Conservation (phyloP, 2,113 vertebrate species). For the Trematocara zebra region DNA sequence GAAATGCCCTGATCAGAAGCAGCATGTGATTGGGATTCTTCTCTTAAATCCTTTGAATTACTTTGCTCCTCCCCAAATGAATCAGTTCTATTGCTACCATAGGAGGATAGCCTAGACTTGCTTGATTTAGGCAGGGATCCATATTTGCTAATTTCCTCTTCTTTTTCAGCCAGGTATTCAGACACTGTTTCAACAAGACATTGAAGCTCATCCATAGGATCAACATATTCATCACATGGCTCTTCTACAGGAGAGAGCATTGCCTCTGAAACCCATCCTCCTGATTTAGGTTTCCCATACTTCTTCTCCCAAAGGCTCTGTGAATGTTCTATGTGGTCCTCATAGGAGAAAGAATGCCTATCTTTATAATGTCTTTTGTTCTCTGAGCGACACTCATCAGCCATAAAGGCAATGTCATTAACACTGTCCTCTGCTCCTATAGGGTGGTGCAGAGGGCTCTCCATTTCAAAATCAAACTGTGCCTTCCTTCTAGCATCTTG, state of each 20-base stretch:
- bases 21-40: slow-evolving; percentile 27
- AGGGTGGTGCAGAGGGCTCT: slow-evolving; percentile 64
- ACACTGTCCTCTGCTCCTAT: slow-evolving; percentile 72
- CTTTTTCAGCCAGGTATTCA: slow-evolving; percentile 95
- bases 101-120: slow-evolving; percentile 66
- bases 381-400: slow-evolving; percentile 37
- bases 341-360: slow-evolving; percentile 25
- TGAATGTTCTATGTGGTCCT: slow-evolving; percentile 43
- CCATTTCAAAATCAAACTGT: slow-evolving; percentile 74
- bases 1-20: slow-evolving; percentile 64
- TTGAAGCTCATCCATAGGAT: slow-evolving; percentile 91
- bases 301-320: slow-evolving; percentile 58
- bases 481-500: slow-evolving; percentile 21
- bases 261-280: slow-evolving; percentile 61
- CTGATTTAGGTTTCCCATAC: slow-evolving; percentile 49
- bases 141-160: slow-evolving; percentile 92
- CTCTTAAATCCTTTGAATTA: slow-evolving; percentile 42
- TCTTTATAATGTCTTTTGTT: slow-evolving; percentile 24
- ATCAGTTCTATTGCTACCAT: slow-evolving; percentile 55
- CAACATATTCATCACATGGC: slow-evolving; percentile 79
- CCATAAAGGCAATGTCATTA: slow-evolving; percentile 61
- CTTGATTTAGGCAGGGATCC: slow-evolving; percentile 77
- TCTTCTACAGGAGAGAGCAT: slow-evolving; percentile 79
- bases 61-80: slow-evolving; percentile 63
- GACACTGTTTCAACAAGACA: slow-evolving; percentile 94